Percentiles rank a stretch among this genome's conserved stretches.
Conservation (phyloP, 2,888 invertebrate species). For the Nymphalis polychloros region DNA sequence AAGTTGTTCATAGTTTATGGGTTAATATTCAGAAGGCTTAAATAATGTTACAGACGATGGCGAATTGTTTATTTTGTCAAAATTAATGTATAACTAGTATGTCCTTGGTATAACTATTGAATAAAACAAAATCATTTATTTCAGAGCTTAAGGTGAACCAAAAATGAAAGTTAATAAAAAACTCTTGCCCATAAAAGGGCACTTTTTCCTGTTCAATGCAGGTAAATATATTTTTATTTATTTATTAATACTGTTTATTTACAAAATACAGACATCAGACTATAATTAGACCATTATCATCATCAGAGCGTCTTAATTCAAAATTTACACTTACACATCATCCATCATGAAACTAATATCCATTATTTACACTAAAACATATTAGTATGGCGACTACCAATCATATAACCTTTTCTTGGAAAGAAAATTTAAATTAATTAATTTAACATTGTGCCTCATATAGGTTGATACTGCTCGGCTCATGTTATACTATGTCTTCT, state of each 20-base stretch:
- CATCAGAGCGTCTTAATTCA: no score
- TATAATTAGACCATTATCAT: no score
- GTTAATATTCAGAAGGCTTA: slow-evolving; percentile 2
- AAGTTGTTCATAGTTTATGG: neutral
- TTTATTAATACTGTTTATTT: neutral
- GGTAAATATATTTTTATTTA: slow-evolving; percentile 78
- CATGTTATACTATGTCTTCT: no score
- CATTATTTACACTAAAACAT: no score
- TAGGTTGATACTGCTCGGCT: no score
- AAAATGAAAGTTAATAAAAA: slow-evolving; percentile 84
- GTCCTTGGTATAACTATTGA: neutral
- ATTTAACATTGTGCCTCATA: no score
- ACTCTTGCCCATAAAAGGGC: slow-evolving; percentile 92
- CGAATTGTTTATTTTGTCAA: neutral
- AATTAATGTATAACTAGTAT: neutral
- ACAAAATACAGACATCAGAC: no score
- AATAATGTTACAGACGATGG: neutral
- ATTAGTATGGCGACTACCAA: no score
- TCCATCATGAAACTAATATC: no score
- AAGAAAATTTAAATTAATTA: no score
- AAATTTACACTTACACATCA: no score
- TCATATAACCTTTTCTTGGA: no score
- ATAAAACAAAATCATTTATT: slow-evolving; percentile 4
- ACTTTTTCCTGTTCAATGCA: slow-evolving; percentile 93
- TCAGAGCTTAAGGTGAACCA: slow-evolving; percentile 37